phyloP scores from a whole-genome alignment of 2,113 vertebrate genomes.

The Ptilonorhynchus violaceus region DNA sequence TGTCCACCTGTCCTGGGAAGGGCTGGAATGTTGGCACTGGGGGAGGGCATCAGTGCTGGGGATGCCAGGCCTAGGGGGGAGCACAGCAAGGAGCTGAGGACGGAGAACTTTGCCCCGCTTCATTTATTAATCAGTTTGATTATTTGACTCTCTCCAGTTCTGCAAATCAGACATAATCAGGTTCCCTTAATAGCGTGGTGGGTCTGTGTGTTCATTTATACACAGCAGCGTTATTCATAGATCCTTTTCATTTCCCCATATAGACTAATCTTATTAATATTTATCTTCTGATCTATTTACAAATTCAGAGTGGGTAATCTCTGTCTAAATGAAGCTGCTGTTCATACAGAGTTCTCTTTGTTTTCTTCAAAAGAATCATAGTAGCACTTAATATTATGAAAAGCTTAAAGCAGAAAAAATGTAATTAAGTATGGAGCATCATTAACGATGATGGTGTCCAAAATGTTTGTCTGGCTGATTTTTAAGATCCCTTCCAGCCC shows the following conservation, averaged over 20 bases:
- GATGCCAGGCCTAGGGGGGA: not conserved
- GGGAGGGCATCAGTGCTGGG: not conserved
- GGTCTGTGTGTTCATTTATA: constrained; percentile 17
- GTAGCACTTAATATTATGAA: not conserved
- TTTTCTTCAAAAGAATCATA: not conserved
- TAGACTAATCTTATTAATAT: constrained; percentile 40
- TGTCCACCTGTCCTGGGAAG: not conserved
- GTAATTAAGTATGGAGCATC: not conserved
- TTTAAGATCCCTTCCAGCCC: not conserved
- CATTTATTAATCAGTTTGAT: constrained; percentile 26
- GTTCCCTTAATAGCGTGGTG: not conserved
- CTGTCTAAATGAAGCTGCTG: not conserved
- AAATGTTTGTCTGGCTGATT: not conserved
- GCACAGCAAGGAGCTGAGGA: not conserved
- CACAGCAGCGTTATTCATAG: not conserved
- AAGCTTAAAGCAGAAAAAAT: not conserved
- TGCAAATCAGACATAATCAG: constrained; percentile 10
- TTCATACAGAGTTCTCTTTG: not conserved
- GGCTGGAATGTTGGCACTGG: not conserved
- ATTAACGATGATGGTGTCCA: not conserved
- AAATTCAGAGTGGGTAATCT: constrained; percentile 1
- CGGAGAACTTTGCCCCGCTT: not conserved
- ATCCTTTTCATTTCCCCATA: not conserved
- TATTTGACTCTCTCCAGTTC: not conserved
- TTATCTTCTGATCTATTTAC: constrained; percentile 10